These are phyloP conservation scores for Steinernema carpocapsae DNA, from an alignment of 2,888 invertebrate genomes.

Conservation along the genomic window DNA sequence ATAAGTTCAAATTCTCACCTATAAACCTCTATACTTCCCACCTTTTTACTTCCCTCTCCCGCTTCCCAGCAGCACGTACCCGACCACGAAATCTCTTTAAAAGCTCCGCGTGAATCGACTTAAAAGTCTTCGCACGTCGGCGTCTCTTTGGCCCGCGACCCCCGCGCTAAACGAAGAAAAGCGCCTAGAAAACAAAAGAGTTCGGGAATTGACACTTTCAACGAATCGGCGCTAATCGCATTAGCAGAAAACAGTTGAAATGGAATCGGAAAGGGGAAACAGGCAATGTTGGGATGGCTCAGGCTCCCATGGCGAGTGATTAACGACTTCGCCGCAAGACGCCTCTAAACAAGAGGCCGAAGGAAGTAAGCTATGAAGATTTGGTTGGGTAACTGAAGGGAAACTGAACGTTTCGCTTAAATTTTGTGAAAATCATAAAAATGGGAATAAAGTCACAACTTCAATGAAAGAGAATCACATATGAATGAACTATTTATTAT, in stretches of 20 bases:
- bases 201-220: slow-evolving; percentile 5
- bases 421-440: too few relatives aligned
- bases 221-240: slow-evolving; percentile 27
- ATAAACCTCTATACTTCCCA: too few relatives aligned
- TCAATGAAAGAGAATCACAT: too few relatives aligned
- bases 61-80: neutral
- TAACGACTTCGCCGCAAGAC: slow-evolving; percentile 16
- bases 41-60: neutral
- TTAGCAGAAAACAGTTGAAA: neutral
- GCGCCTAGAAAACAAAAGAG: slow-evolving; percentile 14
- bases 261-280: neutral
- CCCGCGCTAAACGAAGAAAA: neutral
- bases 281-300: neutral
- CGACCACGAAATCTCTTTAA: neutral
- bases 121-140: slow-evolving; percentile 20
- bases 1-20: too few relatives aligned
- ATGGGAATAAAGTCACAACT: too few relatives aligned
- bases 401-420: too few relatives aligned
- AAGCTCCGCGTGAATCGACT: neutral
- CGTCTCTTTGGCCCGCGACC: neutral
- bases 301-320: slow-evolving; percentile 14
- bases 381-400: too few relatives aligned
- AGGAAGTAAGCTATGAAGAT: too few relatives aligned
- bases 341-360: too few relatives aligned
- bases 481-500: too few relatives aligned